Base-by-base conservation (phyloP, 2,113 vertebrate genomes). In the Ailuropoda melanoleuca region DNA sequence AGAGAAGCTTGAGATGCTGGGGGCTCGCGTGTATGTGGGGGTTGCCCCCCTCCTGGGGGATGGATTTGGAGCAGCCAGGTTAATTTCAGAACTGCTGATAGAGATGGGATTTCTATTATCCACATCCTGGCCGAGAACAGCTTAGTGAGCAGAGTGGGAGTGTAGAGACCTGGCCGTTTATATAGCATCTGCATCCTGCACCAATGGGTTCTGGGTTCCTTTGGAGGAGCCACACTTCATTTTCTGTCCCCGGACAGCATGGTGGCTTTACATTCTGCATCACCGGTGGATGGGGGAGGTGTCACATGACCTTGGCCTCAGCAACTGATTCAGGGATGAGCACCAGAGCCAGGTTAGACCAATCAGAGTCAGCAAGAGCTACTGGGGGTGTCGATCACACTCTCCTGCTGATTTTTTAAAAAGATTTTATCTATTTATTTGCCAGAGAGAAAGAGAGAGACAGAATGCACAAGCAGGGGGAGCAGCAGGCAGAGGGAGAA, bases 151-250 rank as follows among this genome's bases (percentile, higher is more conserved):
- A 17, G 50, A n/a, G 23, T 7, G 13, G 83, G 56, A 17, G 9
- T 43, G 4, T 23, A 19, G n/a, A 58, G 46, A 43, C 15, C 29
- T 37, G 34, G 86, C 62, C 29, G 6, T 34, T 53, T 88, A 23
- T 0, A 1, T 0, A 4, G 34, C 9, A 8, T n/a, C 64, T 3
- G 4, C 37, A 43, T 81, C 43, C 62, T 31, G 8, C 11, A 19
- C 43, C 18, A 26, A 17, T 7, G 31, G 91, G 26, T 29, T 8
- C 82, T 34, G 48, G 26, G 12, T 70, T 88, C 70, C 46, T 7
- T 70, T 43, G 23, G 24, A 43, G 39, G 53, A 48, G 12, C 8
- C 29, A 48, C 14, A 46, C 3, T 1, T 34, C 9, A 21, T 37
- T 19, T 11, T 81, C 6, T 46, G 23, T 66, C 58, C 24, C 2